A percentile compares a stretch with the other conserved stretches of the same genome.
Conservation (phyloP, 2,113 vertebrate species). For the Rana temporaria region DNA sequence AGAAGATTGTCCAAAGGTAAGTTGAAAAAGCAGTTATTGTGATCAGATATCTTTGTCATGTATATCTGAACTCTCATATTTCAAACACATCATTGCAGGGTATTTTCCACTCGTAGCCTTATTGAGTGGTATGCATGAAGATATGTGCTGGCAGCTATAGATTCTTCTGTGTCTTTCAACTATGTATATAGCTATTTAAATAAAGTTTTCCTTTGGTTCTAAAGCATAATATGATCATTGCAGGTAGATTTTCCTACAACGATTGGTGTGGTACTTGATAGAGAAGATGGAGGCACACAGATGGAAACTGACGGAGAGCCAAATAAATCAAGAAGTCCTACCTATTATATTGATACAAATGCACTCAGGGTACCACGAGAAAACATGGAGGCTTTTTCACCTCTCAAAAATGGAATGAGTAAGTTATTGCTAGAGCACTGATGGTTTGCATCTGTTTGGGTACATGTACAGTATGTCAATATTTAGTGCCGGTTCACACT, state of each 20-base stretch:
- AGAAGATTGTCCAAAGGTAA: constrained; percentile 97
- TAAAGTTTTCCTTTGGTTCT: neutral
- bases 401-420: constrained; percentile 99
- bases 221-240: constrained; percentile 5
- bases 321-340: constrained; percentile 89
- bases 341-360: constrained; percentile 96
- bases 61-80: too few species aligned
- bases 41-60: too few species aligned
- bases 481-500: too few species aligned
- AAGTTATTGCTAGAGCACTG: constrained; percentile 62
- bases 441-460: too few species aligned
- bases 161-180: neutral
- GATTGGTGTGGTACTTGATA: constrained; percentile 91
- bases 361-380: constrained; percentile 93
- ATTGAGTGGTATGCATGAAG: neutral
- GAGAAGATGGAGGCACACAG: constrained; percentile 91
- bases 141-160: neutral
- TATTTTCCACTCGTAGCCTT: neutral
- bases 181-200: neutral
- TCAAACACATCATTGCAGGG: too few species aligned
- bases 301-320: constrained; percentile 98
- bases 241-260: constrained; percentile 98
- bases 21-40: constrained; percentile 24
- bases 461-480: too few species aligned
- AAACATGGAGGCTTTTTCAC: constrained; percentile 96